Evolutionary conservation across 2,797 vertebrate genomes (phyloP).

Genomic region (Crypturellus tataupa): DNA sequence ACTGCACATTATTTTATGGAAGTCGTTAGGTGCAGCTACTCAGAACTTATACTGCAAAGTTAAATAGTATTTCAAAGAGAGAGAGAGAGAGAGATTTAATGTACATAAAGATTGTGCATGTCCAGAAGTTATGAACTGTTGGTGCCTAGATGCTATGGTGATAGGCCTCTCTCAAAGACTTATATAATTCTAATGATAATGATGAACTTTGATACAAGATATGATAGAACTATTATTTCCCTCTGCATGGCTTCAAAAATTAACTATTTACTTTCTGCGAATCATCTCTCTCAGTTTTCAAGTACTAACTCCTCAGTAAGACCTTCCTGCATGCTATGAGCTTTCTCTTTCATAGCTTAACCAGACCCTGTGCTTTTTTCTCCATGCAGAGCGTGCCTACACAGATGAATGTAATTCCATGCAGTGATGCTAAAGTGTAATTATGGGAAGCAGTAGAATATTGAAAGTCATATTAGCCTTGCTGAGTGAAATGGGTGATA

Average conservation of each 20-base stretch:
- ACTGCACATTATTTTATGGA: slow-evolving; percentile 1
- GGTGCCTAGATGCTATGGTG: background rate
- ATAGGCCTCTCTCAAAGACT: background rate
- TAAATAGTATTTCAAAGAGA: slow-evolving; percentile 23
- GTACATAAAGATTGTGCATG: background rate
- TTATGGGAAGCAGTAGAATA: background rate
- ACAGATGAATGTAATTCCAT: background rate
- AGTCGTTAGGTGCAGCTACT: slow-evolving; percentile 14
- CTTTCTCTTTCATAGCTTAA: background rate
- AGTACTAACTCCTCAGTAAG: background rate
- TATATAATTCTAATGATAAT: background rate
- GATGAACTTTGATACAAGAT: background rate
- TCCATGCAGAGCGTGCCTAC: too few relatives aligned
- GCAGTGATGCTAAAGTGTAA: background rate
- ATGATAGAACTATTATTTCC: background rate
- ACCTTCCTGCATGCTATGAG: background rate
- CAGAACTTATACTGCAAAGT: background rate
- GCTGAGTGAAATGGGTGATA: background rate
- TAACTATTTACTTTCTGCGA: background rate
- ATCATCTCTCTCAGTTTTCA: background rate
- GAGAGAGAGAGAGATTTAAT: background rate
- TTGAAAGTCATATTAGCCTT: background rate
- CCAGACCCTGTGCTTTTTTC: background rate
- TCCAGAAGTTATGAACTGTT: background rate
- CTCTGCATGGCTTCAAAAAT: background rate